A percentile compares a stretch with the other conserved stretches of the same genome.
These are phyloP conservation scores for Tychaedon coryphoeus DNA, from an alignment of 2,113 vertebrate species.

Conservation along the genomic window DNA sequence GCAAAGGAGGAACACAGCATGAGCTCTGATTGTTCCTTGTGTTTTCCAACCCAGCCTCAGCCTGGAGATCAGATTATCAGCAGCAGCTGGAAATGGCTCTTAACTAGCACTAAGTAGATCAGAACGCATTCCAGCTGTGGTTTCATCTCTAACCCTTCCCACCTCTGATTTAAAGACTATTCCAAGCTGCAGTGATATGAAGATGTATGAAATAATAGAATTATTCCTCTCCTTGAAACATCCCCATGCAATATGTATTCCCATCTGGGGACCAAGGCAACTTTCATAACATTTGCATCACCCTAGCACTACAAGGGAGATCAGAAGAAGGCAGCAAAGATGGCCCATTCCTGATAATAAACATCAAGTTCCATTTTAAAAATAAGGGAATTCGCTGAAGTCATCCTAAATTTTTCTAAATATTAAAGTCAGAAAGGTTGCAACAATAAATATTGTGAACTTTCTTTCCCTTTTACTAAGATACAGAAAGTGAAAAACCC, in stretches of 20 bases:
- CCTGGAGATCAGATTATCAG: background rate
- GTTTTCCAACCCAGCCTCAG: background rate
- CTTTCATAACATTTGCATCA: background rate
- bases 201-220: background rate
- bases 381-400: background rate
- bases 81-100: background rate
- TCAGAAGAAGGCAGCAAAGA: background rate
- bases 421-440: background rate
- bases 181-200: background rate
- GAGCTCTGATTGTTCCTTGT: background rate
- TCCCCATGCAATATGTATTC: background rate
- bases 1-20: background rate
- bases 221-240: background rate
- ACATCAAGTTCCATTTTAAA: background rate
- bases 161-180: background rate
- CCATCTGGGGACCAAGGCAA: background rate
- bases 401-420: background rate
- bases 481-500: background rate
- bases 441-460: background rate
- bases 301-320: background rate
- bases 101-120: background rate
- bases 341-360: background rate
- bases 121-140: background rate
- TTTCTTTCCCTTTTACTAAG: background rate
- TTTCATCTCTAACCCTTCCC: background rate